Evolutionary conservation across 2,888 invertebrate genomes (phyloP), one percentile per base, ranked within the genome.

Genomic region (Patella depressa): DNA sequence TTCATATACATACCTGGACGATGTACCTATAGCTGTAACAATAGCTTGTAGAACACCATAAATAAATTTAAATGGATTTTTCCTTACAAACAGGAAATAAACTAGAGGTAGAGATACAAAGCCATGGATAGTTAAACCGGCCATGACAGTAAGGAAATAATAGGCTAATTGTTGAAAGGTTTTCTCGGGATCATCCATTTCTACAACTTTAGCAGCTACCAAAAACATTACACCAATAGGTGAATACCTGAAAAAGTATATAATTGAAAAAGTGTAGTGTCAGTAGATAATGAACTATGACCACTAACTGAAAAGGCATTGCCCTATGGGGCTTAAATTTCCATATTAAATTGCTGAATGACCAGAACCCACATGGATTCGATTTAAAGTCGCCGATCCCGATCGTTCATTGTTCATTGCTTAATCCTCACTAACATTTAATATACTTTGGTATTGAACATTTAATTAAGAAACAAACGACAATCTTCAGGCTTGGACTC

Each of bases 41-140:
- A 96, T 95, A 74, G 96, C 95, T 89, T 96, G 95, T 73, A 95
- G 94, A 82, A 96, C 93, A 78, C 95, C 95, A 92, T 94, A 94
- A 92, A 97, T 96, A 93, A 96, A 97, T 91, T 95, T 95, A 93
- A 95, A 96, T 9, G 97, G 97, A 91, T 97, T 97, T 92, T 95
- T 95, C 86, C 95, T 93, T 78, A 96, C 93, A 90, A 97, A 93
- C 79, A 95, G 88, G 92, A 96, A 95, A 92, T 96, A 97, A 88
- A 97, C 94, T 74, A 95, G 91, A 91, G 97, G 97, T 94, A 97
- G 95, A 88, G 97, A 94, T 77, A 96, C 92, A 81, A 96, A 93
- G 90, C 96, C 97, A 92, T 97, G 96, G 85, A 97, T 93, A 86
- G 95, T 94, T 45, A 97, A 95, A 4, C 97, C 97, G 55, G 95